Percentiles rank a stretch among this genome's conserved stretches.
phyloP scores from a whole-genome alignment of 2,888 invertebrate genomes.

The Meghimatium bilineatum region DNA sequence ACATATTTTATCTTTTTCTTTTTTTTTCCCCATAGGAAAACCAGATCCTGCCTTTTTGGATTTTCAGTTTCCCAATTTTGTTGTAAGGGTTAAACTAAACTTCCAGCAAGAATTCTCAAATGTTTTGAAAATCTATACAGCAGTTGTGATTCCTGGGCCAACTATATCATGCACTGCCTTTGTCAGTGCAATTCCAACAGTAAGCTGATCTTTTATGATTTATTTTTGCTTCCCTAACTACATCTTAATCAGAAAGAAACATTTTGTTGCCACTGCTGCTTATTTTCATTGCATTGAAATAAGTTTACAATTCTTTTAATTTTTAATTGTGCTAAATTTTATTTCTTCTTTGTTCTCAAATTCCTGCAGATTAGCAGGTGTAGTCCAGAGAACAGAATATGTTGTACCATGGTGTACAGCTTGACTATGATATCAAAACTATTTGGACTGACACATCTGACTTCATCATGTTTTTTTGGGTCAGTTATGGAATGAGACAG shows the following conservation, averaged over 20 bases:
- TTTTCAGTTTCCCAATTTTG: slow-evolving; percentile 54
- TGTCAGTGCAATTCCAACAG: slow-evolving; percentile 57
- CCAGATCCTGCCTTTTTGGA: slow-evolving; percentile 48
- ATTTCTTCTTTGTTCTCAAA: too few relatives aligned
- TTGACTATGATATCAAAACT: too few relatives aligned
- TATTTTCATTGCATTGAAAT: too few relatives aligned
- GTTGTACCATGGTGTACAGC: too few relatives aligned
- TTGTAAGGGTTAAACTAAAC: slow-evolving; percentile 60
- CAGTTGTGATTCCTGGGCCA: slow-evolving; percentile 58
- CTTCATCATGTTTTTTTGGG: too few relatives aligned
- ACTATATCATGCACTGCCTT: slow-evolving; percentile 56
- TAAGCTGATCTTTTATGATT: slow-evolving; percentile 48
- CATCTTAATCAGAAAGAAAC: background rate
- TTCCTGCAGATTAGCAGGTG: too few relatives aligned
- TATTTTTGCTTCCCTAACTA: background rate
- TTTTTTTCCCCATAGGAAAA: slow-evolving; percentile 54
- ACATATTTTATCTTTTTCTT: background rate
- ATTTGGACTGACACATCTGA: too few relatives aligned
- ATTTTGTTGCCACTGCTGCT: background rate
- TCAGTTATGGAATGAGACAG: too few relatives aligned
- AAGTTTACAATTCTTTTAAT: too few relatives aligned
- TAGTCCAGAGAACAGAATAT: too few relatives aligned
- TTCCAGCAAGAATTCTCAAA: slow-evolving; percentile 70
- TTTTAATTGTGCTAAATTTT: too few relatives aligned
- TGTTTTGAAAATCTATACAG: slow-evolving; percentile 60